Conservation (phyloP, 2,888 invertebrate species). For the Trypoxylon attenuatum region DNA sequence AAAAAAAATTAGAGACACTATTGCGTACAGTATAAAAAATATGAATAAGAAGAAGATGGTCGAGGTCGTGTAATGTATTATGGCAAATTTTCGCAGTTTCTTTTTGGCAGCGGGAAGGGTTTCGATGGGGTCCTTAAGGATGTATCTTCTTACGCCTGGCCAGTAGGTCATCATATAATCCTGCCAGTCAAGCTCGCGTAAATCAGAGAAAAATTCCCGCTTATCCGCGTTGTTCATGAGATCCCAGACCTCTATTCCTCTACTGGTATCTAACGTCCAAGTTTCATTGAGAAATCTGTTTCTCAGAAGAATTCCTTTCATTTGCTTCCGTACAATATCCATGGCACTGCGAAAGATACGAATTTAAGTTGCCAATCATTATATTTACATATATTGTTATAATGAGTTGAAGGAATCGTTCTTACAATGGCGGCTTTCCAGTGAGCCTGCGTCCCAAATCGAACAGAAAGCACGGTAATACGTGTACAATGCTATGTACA, state of each 20-base stretch:
- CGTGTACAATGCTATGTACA: too few species aligned
- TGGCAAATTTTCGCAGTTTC: conserved; percentile 19
- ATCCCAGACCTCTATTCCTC: conserved; percentile 49
- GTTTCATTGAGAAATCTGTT: conserved; percentile 37
- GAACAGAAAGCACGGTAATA: too few species aligned
- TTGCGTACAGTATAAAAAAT: too few species aligned
- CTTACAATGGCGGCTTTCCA: too few species aligned
- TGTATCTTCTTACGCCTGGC: conserved; percentile 43
- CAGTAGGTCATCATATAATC: conserved; percentile 41
- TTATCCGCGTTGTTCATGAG: conserved; percentile 52
- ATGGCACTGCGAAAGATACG: too few species aligned
- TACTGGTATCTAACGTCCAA: conserved; percentile 48
- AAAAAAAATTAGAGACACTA: too few species aligned
- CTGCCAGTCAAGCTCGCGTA: conserved; percentile 55
- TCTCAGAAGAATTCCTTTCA: too few species aligned
- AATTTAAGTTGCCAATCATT: too few species aligned
- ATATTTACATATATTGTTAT: too few species aligned
- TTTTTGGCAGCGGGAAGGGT: conserved; percentile 26
- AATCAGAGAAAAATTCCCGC: conserved; percentile 57
- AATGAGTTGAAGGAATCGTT: too few species aligned
- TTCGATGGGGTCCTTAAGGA: conserved; percentile 51
- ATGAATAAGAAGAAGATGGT: neutral
- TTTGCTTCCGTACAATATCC: too few species aligned
- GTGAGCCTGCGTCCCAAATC: too few species aligned
- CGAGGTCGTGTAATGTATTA: conserved; percentile 15